These are phyloP conservation scores for Galerucella nymphaeae DNA, from an alignment of 2,888 invertebrate species.

Conservation along the genomic window DNA sequence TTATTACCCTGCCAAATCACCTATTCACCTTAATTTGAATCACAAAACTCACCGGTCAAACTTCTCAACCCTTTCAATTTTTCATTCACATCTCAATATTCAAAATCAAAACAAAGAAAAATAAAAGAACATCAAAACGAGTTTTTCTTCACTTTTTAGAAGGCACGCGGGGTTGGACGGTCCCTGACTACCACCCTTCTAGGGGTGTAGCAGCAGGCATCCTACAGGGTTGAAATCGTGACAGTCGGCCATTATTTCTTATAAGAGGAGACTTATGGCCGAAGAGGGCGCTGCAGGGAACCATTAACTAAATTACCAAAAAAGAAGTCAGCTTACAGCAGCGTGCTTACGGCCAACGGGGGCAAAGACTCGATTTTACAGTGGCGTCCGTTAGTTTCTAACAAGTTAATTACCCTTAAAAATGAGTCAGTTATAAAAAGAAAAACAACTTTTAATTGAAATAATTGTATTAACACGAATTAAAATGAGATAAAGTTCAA, in stretches of 20 bases:
- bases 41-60: slow-evolving; percentile 19
- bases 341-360: slow-evolving; percentile 58
- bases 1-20: background rate
- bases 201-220: slow-evolving; percentile 54
- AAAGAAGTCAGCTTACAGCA: slow-evolving; percentile 49
- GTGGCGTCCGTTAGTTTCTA: slow-evolving; percentile 8
- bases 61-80: slow-evolving; percentile 12
- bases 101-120: slow-evolving; percentile 24
- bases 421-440: background rate
- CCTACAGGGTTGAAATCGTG: slow-evolving; percentile 63
- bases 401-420: background rate
- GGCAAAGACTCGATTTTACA: slow-evolving; percentile 59
- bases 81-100: slow-evolving; percentile 37
- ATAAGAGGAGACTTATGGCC: slow-evolving; percentile 64
- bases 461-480: background rate
- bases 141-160: slow-evolving; percentile 28
- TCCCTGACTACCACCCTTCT: slow-evolving; percentile 37
- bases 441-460: background rate
- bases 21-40: background rate
- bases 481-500: too few species aligned
- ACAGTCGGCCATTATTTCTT: slow-evolving; percentile 67
- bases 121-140: slow-evolving; percentile 26
- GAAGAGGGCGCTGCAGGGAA: slow-evolving; percentile 63
- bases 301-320: slow-evolving; percentile 67
- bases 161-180: slow-evolving; percentile 22